phyloP scores from a whole-genome alignment of 2,113 vertebrate species.

The Onychostoma macrolepis region DNA sequence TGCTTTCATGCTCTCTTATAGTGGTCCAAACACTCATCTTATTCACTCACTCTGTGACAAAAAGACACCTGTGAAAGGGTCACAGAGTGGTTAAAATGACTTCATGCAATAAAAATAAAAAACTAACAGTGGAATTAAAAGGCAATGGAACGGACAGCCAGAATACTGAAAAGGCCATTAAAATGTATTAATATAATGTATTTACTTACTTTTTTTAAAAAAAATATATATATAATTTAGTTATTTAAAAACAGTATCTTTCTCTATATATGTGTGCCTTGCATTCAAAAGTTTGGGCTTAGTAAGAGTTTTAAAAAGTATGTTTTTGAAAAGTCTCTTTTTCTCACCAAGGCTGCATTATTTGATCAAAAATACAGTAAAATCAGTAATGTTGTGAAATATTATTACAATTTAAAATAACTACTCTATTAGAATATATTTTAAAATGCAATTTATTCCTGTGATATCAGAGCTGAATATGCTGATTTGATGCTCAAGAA shows the following conservation, averaged over 20 bases:
- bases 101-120: neutral
- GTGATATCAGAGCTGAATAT: neutral
- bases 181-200: no score
- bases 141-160: neutral
- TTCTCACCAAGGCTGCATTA: neutral
- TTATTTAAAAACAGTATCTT: no score
- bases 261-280: no score
- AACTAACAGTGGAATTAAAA: neutral
- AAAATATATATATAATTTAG: no score
- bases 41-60: slow-evolving; percentile 24
- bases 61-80: neutral
- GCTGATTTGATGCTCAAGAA: neutral
- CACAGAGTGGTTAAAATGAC: neutral
- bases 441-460: neutral
- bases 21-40: slow-evolving; percentile 11
- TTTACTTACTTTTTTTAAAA: no score
- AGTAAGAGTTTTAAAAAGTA: neutral
- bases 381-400: neutral
- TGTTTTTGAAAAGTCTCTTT: neutral
- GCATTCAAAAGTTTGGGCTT: neutral
- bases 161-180: neutral
- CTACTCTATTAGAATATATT: neutral
- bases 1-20: slow-evolving; percentile 17
- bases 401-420: neutral
- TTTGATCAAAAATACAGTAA: neutral